Base-by-base conservation (phyloP, 2,888 invertebrate genomes). In the Isotomurus palustris region DNA sequence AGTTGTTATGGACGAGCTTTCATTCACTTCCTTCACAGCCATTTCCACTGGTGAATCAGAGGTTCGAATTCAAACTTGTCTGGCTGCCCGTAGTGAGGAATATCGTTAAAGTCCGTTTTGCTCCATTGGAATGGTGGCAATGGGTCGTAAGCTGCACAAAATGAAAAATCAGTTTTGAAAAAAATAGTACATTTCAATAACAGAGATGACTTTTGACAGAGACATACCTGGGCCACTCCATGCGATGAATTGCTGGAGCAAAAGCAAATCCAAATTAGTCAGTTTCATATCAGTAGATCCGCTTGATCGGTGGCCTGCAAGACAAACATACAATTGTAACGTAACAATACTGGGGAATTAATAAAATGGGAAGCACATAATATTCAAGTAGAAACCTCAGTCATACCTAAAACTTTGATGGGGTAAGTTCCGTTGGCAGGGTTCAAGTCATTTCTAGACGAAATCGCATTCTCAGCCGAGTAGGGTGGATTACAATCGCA, bases 91-190 rank as follows among this genome's bases (percentile, higher is more conserved):
- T 80, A 73, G 71, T 88, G 90, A 1, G 83, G 79, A 48, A 75
- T 72, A 57, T 81, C 77, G 2, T 78, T 78, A 71, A 85, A 86
- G 62, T 79, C 83, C 62, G 83, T 82, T 50, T 80, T 81, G 51
- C 85, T 83, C 91, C 91, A 91, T 71, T 83, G 81, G 75, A 90
- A 91, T 0, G 87, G 82, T 53, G 85, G 85, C 43, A 83, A 76
- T n/a, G 76, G 74, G 53, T 84, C 78, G 75, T 80, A 78, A 0
- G 85, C 79, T 8, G 21, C 21, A 24, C 14, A n/a, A 21, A 43
- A 21, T 19, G 14, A 22, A 27, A 47, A 8, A 27, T 8, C 3
- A 27, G n/a, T 28, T 47, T 27, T 21, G n/a, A 24, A 29, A 28
- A 47, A 8, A 29, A 4, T 12, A 21, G 8, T 5, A n/a, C n/a